Base-by-base conservation (phyloP, 2,113 vertebrate genomes). In the Nothobranchius kuhntae region DNA sequence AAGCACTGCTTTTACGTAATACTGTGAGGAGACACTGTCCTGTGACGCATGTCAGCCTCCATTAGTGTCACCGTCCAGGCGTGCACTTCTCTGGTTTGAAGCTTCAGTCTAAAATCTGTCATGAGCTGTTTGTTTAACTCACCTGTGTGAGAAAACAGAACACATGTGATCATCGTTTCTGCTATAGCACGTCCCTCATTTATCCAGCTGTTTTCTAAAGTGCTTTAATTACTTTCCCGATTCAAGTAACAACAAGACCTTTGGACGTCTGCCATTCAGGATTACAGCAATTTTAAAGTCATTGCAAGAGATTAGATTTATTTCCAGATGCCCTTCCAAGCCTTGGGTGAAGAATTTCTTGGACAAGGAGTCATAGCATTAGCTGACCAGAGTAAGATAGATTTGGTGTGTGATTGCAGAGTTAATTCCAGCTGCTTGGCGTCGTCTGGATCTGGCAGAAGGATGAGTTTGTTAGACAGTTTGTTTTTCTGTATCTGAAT, bases 301-400 rank as follows among this genome's bases (percentile, higher is more conserved):
- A 3, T 69, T 75, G 65, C 71, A 57, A 50, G 24, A 74, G 73
- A 89, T 83, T 73, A 77, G 73, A 84, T 87, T 74, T 75, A 74
- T 79, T 79, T 75, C 67, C 61, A 64, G 80, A 87, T 86, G 84
- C 80, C 84, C 86, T 81, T 80, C 30, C 3, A 36, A 75, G 40
- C 57, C 56, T 44, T 15, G n/a, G 17, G 45, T 1, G 6, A 55
- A 38, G 26, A 35, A 76, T 67, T 13, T 68, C n/a, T 50, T 62
- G 65, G 71, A 71, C 44, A 62, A 13, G 64, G 72, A 63, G 44
- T 83, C 59, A 74, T 72, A 68, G 55, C 35, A 72, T 75, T 69
- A 68, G 61, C 38, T 38, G 7, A 63, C 54, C 4, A 53, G 50
- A 65, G 46, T 35, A 62, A 65, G 70, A 42, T 45, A 75, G 70